Evolutionary conservation across 2,797 vertebrate genomes (phyloP).

Genomic region (Spatula versicolor): DNA sequence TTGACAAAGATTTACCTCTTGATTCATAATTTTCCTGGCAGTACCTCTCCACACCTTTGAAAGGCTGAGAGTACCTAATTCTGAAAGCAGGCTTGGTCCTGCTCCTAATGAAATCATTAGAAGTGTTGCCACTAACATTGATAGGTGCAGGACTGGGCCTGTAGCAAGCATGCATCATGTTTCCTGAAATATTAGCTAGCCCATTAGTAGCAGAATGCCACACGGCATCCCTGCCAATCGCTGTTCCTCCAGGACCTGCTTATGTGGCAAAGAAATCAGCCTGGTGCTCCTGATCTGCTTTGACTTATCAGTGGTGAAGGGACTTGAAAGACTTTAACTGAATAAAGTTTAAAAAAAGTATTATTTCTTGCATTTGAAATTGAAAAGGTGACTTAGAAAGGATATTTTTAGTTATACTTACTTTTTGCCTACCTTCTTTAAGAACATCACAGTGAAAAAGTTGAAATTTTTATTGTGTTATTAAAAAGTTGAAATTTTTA

Average conservation of each 20-base stretch:
- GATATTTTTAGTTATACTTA: background rate
- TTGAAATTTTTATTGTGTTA: background rate
- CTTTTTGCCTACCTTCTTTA: conserved; percentile 12
- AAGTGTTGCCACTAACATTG: conserved; percentile 11
- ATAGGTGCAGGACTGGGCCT: background rate
- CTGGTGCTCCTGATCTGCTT: background rate
- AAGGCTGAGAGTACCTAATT: background rate
- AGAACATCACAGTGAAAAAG: background rate
- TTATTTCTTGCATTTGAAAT: background rate
- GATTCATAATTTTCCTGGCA: background rate
- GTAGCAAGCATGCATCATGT: background rate
- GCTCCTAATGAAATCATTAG: conserved; percentile 39
- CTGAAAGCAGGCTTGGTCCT: conserved; percentile 46
- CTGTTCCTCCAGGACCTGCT: background rate
- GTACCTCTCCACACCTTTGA: background rate
- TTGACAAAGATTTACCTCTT: background rate
- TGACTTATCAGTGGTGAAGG: background rate
- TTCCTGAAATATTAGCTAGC: conserved; percentile 48
- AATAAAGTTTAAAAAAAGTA: conserved; percentile 16
- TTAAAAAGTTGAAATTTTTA: background rate
- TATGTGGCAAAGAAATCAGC: background rate
- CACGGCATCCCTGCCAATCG: background rate
- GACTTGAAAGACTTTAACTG: background rate
- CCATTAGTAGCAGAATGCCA: background rate
- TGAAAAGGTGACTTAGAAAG: background rate